Conservation (phyloP, 2,113 vertebrate genomes). For the Maylandia zebra region DNA sequence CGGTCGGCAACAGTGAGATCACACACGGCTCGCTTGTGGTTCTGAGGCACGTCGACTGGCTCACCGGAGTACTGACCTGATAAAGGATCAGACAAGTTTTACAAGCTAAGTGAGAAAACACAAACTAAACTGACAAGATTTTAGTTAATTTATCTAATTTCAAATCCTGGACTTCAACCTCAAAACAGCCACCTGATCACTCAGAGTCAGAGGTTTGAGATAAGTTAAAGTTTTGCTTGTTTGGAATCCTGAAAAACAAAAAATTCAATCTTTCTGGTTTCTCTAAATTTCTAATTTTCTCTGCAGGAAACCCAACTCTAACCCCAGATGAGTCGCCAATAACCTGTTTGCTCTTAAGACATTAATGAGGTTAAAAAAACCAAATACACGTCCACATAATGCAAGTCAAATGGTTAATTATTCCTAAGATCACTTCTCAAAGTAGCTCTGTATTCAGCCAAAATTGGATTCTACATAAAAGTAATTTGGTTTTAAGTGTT, state of each 20-base stretch:
- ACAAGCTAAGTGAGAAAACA: neutral
- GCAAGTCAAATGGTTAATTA: neutral
- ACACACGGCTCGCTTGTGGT: constrained; percentile 85
- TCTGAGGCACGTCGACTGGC: constrained; percentile 85
- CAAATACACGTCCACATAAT: neutral
- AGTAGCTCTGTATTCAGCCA: neutral
- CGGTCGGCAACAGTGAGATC: constrained; percentile 91
- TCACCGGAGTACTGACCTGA: constrained; percentile 80
- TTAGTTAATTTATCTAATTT: neutral
- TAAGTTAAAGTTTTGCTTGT: neutral
- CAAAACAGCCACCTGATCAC: neutral
- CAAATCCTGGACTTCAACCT: neutral
- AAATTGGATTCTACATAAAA: neutral
- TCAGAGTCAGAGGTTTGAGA: neutral
- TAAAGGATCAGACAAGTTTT: constrained; percentile 31
- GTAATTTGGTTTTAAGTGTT: neutral
- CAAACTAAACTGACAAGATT: neutral
- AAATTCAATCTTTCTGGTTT: neutral
- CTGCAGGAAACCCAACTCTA: neutral
- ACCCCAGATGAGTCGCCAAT: neutral
- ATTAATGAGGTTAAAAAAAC: neutral
- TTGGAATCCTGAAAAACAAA: neutral
- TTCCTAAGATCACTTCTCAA: neutral
- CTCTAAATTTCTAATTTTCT: neutral
- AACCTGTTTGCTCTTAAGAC: neutral